Percentiles rank a stretch among this genome's conserved stretches.
Conservation (phyloP, 2,888 invertebrate genomes). For the Caenorhabditis uteleia region DNA sequence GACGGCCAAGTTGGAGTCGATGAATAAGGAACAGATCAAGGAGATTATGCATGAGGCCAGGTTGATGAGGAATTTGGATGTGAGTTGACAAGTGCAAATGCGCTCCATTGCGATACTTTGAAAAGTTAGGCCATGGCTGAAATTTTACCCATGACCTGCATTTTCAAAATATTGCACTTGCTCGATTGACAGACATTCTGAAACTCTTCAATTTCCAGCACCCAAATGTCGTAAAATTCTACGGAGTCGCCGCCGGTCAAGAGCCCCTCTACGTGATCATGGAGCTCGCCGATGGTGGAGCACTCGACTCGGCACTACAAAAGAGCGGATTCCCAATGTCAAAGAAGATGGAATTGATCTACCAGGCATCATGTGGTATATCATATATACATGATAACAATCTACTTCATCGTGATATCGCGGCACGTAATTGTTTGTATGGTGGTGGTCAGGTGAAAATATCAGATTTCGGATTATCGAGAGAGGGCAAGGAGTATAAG, state of each 20-base stretch:
- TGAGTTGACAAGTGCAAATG: too few species aligned
- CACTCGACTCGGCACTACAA: conserved; percentile 45
- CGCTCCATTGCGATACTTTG: too few species aligned
- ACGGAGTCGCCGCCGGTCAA: conserved; percentile 47
- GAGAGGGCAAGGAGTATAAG: conserved; percentile 19
- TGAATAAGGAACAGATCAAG: conserved; percentile 56
- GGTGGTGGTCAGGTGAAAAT: conserved; percentile 43
- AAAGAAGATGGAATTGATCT: conserved; percentile 48
- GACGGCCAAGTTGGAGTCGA: conserved; percentile 46
- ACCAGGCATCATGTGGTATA: conserved; percentile 45
- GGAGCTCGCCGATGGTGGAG: conserved; percentile 49
- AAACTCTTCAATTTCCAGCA: conserved; percentile 20
- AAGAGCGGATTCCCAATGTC: conserved; percentile 31
- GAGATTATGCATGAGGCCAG: conserved; percentile 57
- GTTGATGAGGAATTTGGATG: conserved; percentile 50
- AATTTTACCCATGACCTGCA: too few species aligned
- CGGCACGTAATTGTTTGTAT: conserved; percentile 41
- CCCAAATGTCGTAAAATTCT: conserved; percentile 34
- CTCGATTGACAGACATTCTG: background rate
- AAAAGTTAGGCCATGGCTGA: too few species aligned
- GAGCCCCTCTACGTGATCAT: conserved; percentile 55
- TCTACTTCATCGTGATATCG: conserved; percentile 37
- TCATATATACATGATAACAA: conserved; percentile 47
- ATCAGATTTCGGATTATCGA: conserved; percentile 39
- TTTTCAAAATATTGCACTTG: background rate